A percentile compares a stretch with the other conserved stretches of the same genome.
phyloP scores from a whole-genome alignment of 2,888 invertebrate genomes.

The Shargacucullia verbasci region DNA sequence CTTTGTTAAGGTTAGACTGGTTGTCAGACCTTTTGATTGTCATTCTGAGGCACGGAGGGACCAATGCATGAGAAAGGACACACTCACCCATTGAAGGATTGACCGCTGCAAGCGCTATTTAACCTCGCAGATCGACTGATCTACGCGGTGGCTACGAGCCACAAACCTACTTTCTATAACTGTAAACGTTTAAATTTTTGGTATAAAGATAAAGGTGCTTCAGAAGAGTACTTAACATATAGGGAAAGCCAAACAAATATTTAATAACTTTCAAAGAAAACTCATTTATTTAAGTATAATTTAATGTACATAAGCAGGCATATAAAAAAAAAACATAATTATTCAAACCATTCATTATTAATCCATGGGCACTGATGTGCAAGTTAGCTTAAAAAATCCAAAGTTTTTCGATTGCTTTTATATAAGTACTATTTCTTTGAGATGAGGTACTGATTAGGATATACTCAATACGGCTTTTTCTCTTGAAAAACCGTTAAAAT shows the following conservation, averaged over 20 bases:
- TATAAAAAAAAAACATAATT: constrained; percentile 39
- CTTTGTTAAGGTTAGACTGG: too few relatives aligned
- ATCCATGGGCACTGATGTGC: constrained; percentile 18
- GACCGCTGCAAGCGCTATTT: too few relatives aligned
- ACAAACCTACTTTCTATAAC: too few relatives aligned
- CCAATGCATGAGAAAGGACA: too few relatives aligned
- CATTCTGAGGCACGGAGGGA: too few relatives aligned
- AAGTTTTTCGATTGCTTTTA: constrained; percentile 4
- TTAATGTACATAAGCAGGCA: constrained; percentile 25
- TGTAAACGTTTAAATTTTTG: too few relatives aligned
- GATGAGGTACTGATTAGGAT: constrained; percentile 3
- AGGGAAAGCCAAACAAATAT: constrained; percentile 3
- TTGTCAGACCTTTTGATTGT: too few relatives aligned
- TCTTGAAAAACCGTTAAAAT: constrained; percentile 7
- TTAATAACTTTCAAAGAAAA: constrained; percentile 28
- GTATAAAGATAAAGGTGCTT: too few relatives aligned
- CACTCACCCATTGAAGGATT: too few relatives aligned
- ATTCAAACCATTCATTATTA: constrained; percentile 21
- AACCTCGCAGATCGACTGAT: too few relatives aligned
- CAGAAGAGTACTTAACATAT: too few relatives aligned
- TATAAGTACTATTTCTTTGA: background rate
- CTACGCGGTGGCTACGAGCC: too few relatives aligned
- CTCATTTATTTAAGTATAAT: constrained; percentile 45
- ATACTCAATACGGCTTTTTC: constrained; percentile 1
- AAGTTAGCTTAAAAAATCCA: constrained; percentile 7